These are phyloP conservation scores for Dendrolimus kikuchii DNA, from an alignment of 1,140 invertebrate species.

Conservation along the genomic window DNA sequence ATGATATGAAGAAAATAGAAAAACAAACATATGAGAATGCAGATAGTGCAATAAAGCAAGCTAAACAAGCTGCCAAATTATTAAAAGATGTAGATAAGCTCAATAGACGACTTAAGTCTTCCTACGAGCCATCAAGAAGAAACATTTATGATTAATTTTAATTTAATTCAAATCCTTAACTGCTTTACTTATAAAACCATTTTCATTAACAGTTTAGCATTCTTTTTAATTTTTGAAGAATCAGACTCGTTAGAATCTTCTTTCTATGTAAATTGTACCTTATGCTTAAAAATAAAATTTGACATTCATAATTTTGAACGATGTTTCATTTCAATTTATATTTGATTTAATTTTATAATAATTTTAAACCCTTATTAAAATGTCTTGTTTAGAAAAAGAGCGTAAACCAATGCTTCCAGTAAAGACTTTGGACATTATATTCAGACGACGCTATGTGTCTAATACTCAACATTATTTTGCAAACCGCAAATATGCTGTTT, in stretches of 20 bases:
- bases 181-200: no score
- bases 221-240: no score
- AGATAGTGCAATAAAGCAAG: slow-evolving; percentile 69
- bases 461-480: slow-evolving; percentile 62
- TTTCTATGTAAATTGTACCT: no score
- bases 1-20: slow-evolving; percentile 72
- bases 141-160: slow-evolving; percentile 8
- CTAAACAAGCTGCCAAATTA: slow-evolving; percentile 73
- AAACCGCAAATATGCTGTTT: slow-evolving; percentile 46
- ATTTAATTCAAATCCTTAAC: no score
- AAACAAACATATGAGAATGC: slow-evolving; percentile 75
- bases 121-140: slow-evolving; percentile 61
- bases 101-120: slow-evolving; percentile 61
- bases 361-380: slow-evolving; percentile 19
- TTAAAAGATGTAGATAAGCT: slow-evolving; percentile 72
- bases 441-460: slow-evolving; percentile 50
- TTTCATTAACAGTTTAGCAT: no score
- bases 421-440: slow-evolving; percentile 59
- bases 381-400: slow-evolving; percentile 51
- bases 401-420: slow-evolving; percentile 54
- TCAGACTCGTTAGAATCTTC: no score
- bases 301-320: background rate
- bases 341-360: background rate
- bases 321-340: slow-evolving; percentile 1
- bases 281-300: no score